Conservation (phyloP, 2,113 vertebrate genomes). For the Euleptes europaea region DNA sequence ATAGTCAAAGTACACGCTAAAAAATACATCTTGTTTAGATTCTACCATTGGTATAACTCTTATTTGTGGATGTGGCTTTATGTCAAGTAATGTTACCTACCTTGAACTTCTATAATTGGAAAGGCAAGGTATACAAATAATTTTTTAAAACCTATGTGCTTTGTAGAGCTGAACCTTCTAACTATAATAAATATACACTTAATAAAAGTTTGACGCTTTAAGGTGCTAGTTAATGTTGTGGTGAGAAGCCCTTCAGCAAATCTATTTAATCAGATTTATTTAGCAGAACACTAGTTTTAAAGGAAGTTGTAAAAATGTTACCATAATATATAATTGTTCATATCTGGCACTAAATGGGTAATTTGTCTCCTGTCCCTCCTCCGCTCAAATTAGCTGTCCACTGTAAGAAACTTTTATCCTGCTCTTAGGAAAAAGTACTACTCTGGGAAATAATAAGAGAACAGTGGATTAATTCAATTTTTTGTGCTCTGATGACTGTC, state of each 20-base stretch:
- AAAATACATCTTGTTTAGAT: background rate
- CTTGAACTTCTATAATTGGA: background rate
- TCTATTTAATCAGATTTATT: background rate
- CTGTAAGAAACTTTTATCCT: background rate
- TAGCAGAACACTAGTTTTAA: background rate
- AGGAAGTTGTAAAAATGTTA: background rate
- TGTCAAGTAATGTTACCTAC: background rate
- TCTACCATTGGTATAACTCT: background rate
- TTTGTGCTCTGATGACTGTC: background rate
- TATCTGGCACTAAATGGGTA: no score
- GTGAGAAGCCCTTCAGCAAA: background rate
- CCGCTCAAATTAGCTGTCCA: background rate
- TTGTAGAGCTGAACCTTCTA: background rate
- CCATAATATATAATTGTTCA: background rate
- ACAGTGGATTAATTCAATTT: constrained; percentile 2
- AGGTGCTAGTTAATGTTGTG: background rate
- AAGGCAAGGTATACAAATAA: background rate
- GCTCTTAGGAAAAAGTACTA: background rate
- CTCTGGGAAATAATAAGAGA: constrained; percentile 9
- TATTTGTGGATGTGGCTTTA: background rate
- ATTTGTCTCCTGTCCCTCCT: background rate
- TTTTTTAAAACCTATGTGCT: background rate
- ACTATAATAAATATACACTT: background rate
- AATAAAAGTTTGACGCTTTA: background rate
- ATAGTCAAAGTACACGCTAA: background rate